Conservation (phyloP, 2,113 vertebrate species). For the Panurus biarmicus region DNA sequence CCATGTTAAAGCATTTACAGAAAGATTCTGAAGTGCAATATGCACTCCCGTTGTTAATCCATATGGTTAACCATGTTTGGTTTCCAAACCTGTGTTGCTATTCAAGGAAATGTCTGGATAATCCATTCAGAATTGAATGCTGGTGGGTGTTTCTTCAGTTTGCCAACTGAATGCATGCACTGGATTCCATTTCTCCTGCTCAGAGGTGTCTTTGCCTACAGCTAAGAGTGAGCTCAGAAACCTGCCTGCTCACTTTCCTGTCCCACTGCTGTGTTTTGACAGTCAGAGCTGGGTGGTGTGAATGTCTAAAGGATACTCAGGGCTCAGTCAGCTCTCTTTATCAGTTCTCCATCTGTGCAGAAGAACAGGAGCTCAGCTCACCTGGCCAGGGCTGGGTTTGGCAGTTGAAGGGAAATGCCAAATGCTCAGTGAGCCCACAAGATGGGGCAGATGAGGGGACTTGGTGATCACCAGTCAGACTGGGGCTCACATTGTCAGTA, state of each 20-base stretch:
- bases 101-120: not conserved
- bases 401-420: not conserved
- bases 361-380: not conserved
- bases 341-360: not conserved
- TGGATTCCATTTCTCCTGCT: not conserved
- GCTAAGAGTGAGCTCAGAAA: not conserved
- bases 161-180: not conserved
- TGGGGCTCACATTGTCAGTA: not conserved
- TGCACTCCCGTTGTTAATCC: not conserved
- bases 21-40: not conserved
- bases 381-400: not conserved
- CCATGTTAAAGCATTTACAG: not conserved
- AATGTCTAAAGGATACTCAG: not conserved
- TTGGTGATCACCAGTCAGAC: not conserved
- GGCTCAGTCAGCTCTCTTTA: not conserved
- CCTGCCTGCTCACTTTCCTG: not conserved
- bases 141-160: not conserved
- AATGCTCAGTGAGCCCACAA: not conserved
- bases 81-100: not conserved
- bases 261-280: accelerated
- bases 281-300: not conserved
- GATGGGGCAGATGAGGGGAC: not conserved
- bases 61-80: not conserved
- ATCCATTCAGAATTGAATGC: not conserved
- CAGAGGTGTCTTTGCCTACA: not conserved